A percentile compares a stretch with the other conserved stretches of the same genome.
Evolutionary conservation across 2,113 vertebrate genomes (phyloP).

Genomic region (Macquaria australasica): DNA sequence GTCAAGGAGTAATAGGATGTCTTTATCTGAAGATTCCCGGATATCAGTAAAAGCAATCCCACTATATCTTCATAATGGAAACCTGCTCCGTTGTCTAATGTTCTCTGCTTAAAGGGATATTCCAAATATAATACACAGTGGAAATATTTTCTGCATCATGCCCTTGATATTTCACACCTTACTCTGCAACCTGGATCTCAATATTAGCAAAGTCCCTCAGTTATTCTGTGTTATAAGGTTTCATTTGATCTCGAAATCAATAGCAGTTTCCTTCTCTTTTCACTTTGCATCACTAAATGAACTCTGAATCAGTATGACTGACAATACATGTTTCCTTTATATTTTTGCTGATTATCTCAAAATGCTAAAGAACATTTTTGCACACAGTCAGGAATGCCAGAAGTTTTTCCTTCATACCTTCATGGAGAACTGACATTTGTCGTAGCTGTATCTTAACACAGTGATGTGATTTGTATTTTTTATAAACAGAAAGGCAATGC

Average conservation of each 20-base stretch:
- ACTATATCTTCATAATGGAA: constrained; percentile 66
- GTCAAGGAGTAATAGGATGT: constrained; percentile 81
- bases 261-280: background rate
- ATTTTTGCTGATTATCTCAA: background rate
- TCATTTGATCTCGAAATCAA: constrained; percentile 6
- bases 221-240: background rate
- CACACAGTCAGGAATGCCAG: background rate
- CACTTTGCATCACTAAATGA: background rate
- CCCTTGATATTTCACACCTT: background rate
- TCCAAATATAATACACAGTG: constrained; percentile 21
- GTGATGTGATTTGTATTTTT: background rate
- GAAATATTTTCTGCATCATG: background rate
- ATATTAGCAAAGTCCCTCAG: background rate
- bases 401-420: background rate
- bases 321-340: background rate
- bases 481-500: background rate
- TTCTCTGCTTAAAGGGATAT: constrained; percentile 50
- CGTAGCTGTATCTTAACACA: background rate
- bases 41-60: constrained; percentile 73
- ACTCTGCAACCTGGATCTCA: background rate
- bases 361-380: background rate
- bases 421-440: background rate
- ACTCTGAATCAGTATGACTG: background rate
- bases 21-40: constrained; percentile 81
- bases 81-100: constrained; percentile 49